Evolutionary conservation across 2,797 vertebrate species (phyloP).

Genomic region (Fratercula arctica): DNA sequence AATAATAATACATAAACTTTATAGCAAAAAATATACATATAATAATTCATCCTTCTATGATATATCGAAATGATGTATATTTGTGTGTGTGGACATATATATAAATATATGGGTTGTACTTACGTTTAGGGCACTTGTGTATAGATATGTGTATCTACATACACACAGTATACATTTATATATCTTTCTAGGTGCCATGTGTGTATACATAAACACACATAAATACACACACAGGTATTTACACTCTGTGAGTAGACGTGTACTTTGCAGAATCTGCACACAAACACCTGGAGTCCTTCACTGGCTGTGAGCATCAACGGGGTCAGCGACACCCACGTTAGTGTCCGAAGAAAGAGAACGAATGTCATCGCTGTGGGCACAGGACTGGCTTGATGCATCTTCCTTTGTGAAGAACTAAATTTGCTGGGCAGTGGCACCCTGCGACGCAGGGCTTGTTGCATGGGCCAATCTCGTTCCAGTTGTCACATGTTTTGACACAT

Average conservation of each 20-base stretch:
- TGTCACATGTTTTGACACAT: conserved; percentile 94
- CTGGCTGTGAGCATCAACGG: conserved; percentile 37
- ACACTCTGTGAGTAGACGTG: conserved; percentile 11
- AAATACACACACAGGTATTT: conserved; percentile 57
- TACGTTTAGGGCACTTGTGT: conserved; percentile 42
- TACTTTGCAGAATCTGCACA: conserved; percentile 50
- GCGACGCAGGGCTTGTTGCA: conserved; percentile 91
- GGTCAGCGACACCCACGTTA: background rate
- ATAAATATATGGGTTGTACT: conserved; percentile 69
- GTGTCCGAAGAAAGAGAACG: conserved; percentile 61
- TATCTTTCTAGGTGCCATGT: background rate
- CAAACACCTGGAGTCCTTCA: conserved; percentile 67
- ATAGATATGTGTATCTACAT: background rate
- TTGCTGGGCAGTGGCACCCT: conserved; percentile 95
- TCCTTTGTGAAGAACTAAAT: conserved; percentile 90
- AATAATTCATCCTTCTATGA: conserved; percentile 76
- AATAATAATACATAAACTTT: conserved; percentile 80
- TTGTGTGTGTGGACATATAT: conserved; percentile 66
- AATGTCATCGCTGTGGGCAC: conserved; percentile 93
- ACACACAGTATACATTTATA: conserved; percentile 14
- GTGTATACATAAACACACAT: conserved; percentile 21
- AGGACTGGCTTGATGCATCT: conserved; percentile 94
- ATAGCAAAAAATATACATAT: conserved; percentile 87
- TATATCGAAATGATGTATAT: conserved; percentile 78
- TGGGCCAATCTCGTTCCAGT: conserved; percentile 97